Conservation (phyloP, 2,888 invertebrate species). For the Pristionchus japonicus region DNA sequence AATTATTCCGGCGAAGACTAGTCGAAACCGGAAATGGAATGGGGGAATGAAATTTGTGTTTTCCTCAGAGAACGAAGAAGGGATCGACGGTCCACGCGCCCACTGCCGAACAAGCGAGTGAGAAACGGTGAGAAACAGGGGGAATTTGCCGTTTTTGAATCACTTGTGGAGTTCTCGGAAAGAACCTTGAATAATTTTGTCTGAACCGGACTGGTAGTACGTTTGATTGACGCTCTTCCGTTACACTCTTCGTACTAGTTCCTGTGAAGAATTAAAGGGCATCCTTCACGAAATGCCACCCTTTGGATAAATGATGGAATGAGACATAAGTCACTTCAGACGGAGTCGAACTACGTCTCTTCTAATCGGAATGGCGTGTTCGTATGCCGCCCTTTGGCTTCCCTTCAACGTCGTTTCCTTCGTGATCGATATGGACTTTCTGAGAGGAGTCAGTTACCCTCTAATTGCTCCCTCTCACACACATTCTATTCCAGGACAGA, state of each 20-base stretch:
- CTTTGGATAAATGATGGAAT: neutral
- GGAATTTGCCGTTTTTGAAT: too few species aligned
- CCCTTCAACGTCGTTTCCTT: slow-evolving; percentile 74
- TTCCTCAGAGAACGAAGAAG: slow-evolving; percentile 37
- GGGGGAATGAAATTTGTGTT: slow-evolving; percentile 1
- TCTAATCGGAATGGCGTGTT: slow-evolving; percentile 72
- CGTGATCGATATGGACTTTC: slow-evolving; percentile 69
- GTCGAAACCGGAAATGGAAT: neutral
- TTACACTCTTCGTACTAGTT: neutral
- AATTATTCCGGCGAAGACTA: slow-evolving; percentile 4
- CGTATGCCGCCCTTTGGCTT: slow-evolving; percentile 74
- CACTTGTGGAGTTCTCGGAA: too few species aligned
- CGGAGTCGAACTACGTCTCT: slow-evolving; percentile 70
- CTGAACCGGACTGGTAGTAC: too few species aligned
- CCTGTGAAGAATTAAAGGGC: neutral
- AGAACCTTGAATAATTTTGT: too few species aligned
- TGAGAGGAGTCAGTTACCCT: slow-evolving; percentile 47
- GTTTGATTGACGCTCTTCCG: too few species aligned
- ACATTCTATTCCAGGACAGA: slow-evolving; percentile 60
- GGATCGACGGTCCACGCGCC: neutral
- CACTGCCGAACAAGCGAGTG: slow-evolving; percentile 38
- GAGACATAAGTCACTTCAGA: slow-evolving; percentile 49
- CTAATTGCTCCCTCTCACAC: neutral
- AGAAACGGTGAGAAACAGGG: slow-evolving; percentile 41
- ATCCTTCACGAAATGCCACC: neutral